phyloP scores from a whole-genome alignment of 35 echinoderm and acorn worm genomes.

The Patiria miniata region DNA sequence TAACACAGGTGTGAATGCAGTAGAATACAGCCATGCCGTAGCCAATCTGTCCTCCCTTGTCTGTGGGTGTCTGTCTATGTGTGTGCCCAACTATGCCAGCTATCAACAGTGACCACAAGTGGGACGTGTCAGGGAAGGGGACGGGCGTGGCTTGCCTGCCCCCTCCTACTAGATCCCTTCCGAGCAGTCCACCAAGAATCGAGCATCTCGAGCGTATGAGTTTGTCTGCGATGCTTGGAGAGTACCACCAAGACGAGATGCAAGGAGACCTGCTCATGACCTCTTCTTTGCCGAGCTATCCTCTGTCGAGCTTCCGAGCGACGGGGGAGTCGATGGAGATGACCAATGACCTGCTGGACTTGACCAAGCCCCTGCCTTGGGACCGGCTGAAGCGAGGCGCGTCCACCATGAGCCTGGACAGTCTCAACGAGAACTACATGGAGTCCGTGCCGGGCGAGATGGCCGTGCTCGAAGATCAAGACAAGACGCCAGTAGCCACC shows the following conservation, averaged over 20 bases:
- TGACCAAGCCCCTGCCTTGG: conserved; percentile 42
- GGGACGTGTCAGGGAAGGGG: background rate
- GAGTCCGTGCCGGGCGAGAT: conserved; percentile 38
- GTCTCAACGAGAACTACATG: conserved; percentile 66
- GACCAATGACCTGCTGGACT: conserved; percentile 35
- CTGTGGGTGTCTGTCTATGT: conserved; percentile 6
- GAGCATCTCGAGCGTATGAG: background rate
- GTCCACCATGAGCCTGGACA: conserved; percentile 62
- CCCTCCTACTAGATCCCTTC: conserved; percentile 2
- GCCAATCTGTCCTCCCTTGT: background rate
- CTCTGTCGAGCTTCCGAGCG: background rate
- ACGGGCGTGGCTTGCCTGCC: background rate
- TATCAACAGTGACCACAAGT: conserved; percentile 13
- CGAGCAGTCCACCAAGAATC: conserved; percentile 2
- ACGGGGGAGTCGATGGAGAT: conserved; percentile 31
- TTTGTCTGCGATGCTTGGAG: conserved; percentile 10
- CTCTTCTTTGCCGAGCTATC: conserved; percentile 5
- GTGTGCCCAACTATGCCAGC: conserved; percentile 26
- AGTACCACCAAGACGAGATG: conserved; percentile 1
- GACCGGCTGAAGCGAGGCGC: conserved; percentile 25
- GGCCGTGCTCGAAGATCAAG: conserved; percentile 37
- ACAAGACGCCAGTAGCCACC: conserved; percentile 21
- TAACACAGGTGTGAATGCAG: background rate
- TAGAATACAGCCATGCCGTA: conserved; percentile 28
- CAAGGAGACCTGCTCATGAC: background rate